These are phyloP conservation scores for Erpornis zantholeuca DNA, from an alignment of 2,113 vertebrate species.

Conservation along the genomic window DNA sequence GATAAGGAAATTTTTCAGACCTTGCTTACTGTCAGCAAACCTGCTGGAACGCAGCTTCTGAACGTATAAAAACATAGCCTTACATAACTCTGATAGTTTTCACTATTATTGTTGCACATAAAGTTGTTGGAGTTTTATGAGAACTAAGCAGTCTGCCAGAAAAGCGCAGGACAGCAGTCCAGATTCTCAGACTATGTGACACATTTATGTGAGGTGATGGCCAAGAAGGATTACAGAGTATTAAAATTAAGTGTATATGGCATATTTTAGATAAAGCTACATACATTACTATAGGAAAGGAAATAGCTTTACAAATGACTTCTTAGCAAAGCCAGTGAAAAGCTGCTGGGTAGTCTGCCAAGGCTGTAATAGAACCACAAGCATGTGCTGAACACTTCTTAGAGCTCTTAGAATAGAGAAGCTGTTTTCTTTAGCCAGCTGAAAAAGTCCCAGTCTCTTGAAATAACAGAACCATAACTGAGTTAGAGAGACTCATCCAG, in stretches of 20 bases:
- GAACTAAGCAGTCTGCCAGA: not conserved
- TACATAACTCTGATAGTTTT: not conserved
- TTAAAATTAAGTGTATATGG: conserved; percentile 20
- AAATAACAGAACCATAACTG: conserved; percentile 44
- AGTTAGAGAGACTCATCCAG: conserved; percentile 15
- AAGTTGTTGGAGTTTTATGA: not conserved
- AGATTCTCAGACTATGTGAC: not conserved
- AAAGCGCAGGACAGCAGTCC: not conserved
- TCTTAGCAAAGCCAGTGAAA: conserved; percentile 31
- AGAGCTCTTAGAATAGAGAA: conserved; percentile 37
- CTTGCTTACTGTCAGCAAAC: conserved; percentile 8
- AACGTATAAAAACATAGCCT: not conserved
- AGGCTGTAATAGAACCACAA: conserved; percentile 34
- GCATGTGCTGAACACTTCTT: conserved; percentile 38
- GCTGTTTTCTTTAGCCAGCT: conserved; percentile 34
- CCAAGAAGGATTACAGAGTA: conserved; percentile 34
- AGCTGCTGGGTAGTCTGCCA: conserved; percentile 37
- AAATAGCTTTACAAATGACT: conserved; percentile 41
- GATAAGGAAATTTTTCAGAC: not conserved
- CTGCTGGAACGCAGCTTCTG: not conserved
- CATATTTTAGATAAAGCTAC: conserved; percentile 30
- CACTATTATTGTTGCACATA: not conserved
- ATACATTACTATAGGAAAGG: conserved; percentile 22
- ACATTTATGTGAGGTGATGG: conserved; percentile 9
- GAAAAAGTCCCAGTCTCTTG: conserved; percentile 27